Conservation (phyloP, 2,888 invertebrate genomes). For the Lepas anatifera region DNA sequence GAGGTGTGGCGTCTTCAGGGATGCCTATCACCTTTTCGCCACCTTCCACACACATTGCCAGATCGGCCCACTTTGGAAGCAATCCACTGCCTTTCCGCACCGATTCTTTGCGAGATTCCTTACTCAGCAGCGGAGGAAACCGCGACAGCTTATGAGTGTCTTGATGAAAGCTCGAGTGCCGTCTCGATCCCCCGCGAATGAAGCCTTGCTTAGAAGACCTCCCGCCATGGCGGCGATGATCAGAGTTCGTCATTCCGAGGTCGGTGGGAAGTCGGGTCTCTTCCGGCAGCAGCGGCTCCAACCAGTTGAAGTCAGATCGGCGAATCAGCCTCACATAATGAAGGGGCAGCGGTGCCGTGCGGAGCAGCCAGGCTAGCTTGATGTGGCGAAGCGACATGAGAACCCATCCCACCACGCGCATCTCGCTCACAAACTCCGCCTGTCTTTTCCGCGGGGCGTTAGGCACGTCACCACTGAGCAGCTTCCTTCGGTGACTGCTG, state of each 20-base stretch:
- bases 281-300: slow-evolving; percentile 1
- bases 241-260: neutral
- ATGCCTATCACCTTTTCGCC: neutral
- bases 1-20: neutral
- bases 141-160: too few relatives aligned
- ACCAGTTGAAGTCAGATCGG: neutral
- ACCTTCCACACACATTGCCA: neutral
- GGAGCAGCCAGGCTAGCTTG: neutral
- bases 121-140: too few relatives aligned
- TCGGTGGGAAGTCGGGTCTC: neutral
- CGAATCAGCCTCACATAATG: neutral
- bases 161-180: too few relatives aligned
- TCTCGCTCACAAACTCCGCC: neutral
- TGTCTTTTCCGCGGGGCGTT: neutral
- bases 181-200: too few relatives aligned
- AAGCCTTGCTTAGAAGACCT: too few relatives aligned
- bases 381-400: neutral
- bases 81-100: neutral
- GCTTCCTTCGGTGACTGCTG: neutral
- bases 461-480: neutral
- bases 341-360: neutral
- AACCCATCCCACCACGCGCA: neutral
- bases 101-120: too few relatives aligned
- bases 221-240: neutral
- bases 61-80: neutral